Conservation (phyloP, 2,113 vertebrate species). For the Sceloporus undulatus region DNA sequence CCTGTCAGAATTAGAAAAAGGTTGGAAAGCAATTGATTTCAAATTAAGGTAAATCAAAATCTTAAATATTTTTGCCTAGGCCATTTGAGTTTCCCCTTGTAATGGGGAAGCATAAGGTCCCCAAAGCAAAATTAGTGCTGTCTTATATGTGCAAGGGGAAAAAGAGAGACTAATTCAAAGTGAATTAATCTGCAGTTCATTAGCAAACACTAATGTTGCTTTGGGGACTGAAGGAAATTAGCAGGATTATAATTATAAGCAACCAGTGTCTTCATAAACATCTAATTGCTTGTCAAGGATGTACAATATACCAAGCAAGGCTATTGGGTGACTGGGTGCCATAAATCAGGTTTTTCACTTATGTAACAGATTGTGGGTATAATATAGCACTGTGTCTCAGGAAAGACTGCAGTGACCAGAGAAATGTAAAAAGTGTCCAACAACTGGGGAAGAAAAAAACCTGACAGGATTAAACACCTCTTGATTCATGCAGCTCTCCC, state of each 20-base stretch:
- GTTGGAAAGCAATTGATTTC: conserved; percentile 53
- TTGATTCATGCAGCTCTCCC: neutral
- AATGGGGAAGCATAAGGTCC: conserved; percentile 57
- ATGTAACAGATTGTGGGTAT: conserved; percentile 42
- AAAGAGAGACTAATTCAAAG: conserved; percentile 59
- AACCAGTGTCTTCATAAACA: conserved; percentile 76
- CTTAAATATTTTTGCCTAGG: conserved; percentile 68
- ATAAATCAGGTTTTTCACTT: conserved; percentile 56
- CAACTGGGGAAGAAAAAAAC: conserved; percentile 15
- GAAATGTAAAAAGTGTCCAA: conserved; percentile 39
- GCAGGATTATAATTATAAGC: conserved; percentile 52
- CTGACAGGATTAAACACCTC: neutral
- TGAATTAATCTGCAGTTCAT: conserved; percentile 65
- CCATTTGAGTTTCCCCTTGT: conserved; percentile 37
- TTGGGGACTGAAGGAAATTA: conserved; percentile 61
- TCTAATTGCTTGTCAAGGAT: conserved; percentile 63
- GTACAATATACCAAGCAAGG: conserved; percentile 46
- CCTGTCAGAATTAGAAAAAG: conserved; percentile 36
- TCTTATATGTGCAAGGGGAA: conserved; percentile 41
- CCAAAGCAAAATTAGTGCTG: conserved; percentile 67
- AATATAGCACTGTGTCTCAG: conserved; percentile 12
- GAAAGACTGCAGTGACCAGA: conserved; percentile 38
- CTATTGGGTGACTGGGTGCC: conserved; percentile 28
- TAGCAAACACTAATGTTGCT: conserved; percentile 64
- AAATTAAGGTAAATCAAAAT: conserved; percentile 65